Evolutionary conservation across 2,888 invertebrate species (phyloP).

Genomic region (Rugalucina vietnamica): DNA sequence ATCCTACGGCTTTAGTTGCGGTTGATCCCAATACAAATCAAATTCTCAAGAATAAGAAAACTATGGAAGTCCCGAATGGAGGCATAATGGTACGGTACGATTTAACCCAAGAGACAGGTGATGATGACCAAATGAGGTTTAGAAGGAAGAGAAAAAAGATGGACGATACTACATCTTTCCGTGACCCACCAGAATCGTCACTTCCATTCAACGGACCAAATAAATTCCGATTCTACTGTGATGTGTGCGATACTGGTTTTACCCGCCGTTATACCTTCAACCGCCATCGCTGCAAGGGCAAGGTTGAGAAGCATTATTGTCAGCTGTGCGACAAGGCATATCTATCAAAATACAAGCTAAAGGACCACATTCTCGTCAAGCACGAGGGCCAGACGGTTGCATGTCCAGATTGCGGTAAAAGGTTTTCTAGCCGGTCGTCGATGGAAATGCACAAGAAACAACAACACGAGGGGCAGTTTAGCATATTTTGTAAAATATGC

Average conservation of each 20-base stretch:
- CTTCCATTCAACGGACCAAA: slow-evolving; percentile 61
- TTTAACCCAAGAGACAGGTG: neutral
- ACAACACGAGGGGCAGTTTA: slow-evolving; percentile 59
- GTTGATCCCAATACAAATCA: neutral
- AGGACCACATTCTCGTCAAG: slow-evolving; percentile 60
- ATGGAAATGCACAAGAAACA: slow-evolving; percentile 65
- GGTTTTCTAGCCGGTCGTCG: slow-evolving; percentile 55
- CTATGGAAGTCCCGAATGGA: neutral
- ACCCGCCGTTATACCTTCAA: slow-evolving; percentile 58
- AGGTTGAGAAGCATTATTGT: slow-evolving; percentile 62
- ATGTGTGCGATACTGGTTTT: slow-evolving; percentile 61
- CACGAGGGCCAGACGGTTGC: slow-evolving; percentile 60
- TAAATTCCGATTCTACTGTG: slow-evolving; percentile 60
- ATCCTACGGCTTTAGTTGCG: neutral
- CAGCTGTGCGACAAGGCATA: slow-evolving; percentile 62
- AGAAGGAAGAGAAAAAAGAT: slow-evolving; percentile 49
- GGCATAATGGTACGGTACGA: neutral
- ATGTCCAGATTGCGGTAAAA: slow-evolving; percentile 60
- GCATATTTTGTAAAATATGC: slow-evolving; percentile 60
- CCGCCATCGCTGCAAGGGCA: slow-evolving; percentile 58
- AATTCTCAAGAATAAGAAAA: neutral
- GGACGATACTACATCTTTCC: slow-evolving; percentile 54
- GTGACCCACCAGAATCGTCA: slow-evolving; percentile 58
- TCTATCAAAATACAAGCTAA: slow-evolving; percentile 60
- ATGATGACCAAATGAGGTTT: neutral